phyloP scores from a whole-genome alignment of 2,113 vertebrate genomes.

The Alethe diademata region DNA sequence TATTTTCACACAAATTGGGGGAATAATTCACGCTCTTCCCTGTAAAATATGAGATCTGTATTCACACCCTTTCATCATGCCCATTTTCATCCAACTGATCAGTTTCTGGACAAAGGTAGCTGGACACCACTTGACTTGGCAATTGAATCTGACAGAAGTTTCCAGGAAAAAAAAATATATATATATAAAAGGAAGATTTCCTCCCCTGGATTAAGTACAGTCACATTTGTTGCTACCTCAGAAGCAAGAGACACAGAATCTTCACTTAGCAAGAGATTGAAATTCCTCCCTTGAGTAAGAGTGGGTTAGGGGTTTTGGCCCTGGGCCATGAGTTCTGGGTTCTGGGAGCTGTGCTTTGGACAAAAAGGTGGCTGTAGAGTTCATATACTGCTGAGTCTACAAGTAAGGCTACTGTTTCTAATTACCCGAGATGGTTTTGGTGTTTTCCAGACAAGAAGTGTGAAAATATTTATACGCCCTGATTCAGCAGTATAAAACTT shows the following conservation, averaged over 20 bases:
- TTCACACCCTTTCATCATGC: background rate
- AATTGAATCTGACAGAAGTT: background rate
- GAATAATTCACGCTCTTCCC: background rate
- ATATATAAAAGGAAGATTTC: background rate
- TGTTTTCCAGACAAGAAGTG: slow-evolving; percentile 24
- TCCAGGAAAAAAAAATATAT: background rate
- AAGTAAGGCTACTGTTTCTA: slow-evolving; percentile 29
- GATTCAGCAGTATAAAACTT: slow-evolving; percentile 9
- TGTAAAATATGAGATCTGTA: background rate
- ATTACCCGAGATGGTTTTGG: background rate
- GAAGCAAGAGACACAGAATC: background rate
- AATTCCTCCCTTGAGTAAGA: background rate
- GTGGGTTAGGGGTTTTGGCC: background rate
- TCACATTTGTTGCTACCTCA: background rate
- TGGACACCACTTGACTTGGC: background rate
- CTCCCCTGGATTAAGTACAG: background rate
- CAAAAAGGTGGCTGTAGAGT: background rate
- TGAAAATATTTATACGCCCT: slow-evolving; percentile 20
- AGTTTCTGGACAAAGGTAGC: background rate
- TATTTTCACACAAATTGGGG: background rate
- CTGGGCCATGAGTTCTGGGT: background rate
- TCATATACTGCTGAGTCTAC: slow-evolving; percentile 37
- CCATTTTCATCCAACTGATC: background rate
- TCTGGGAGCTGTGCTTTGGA: slow-evolving; percentile 3
- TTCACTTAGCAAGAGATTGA: background rate